phyloP scores from a whole-genome alignment of 2,888 invertebrate species.

The Nasonovia ribisnigri region DNA sequence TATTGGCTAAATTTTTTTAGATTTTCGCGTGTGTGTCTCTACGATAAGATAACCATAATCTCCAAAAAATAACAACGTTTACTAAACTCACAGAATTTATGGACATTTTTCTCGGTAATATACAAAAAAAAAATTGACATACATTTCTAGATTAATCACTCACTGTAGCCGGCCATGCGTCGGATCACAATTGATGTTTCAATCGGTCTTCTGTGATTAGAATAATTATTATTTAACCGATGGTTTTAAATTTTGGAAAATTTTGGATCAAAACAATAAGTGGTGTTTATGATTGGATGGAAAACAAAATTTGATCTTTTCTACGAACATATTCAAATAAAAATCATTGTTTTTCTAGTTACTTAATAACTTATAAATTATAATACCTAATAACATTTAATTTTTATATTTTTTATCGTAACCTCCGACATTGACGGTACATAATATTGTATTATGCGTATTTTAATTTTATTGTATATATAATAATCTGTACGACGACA shows the following conservation, averaged over 20 bases:
- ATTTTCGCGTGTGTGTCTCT: too few species aligned
- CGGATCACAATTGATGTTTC: not conserved
- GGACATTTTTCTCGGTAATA: too few species aligned
- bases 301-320: not conserved
- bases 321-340: not conserved
- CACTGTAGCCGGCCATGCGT: not conserved
- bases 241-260: not conserved
- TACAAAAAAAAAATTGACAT: too few species aligned
- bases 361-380: not conserved
- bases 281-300: rapidly evolving
- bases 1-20: too few species aligned
- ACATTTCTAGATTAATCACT: not conserved
- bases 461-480: not conserved
- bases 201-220: not conserved
- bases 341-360: not conserved
- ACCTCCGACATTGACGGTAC: not conserved
- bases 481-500: not conserved
- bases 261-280: not conserved
- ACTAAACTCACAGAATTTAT: too few species aligned
- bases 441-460: not conserved
- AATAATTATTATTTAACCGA: not conserved
- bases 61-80: too few species aligned
- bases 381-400: too few species aligned
- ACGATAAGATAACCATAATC: too few species aligned
- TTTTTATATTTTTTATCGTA: not conserved